Conservation (phyloP, 2,888 invertebrate species). For the Plemyria rubiginata region DNA sequence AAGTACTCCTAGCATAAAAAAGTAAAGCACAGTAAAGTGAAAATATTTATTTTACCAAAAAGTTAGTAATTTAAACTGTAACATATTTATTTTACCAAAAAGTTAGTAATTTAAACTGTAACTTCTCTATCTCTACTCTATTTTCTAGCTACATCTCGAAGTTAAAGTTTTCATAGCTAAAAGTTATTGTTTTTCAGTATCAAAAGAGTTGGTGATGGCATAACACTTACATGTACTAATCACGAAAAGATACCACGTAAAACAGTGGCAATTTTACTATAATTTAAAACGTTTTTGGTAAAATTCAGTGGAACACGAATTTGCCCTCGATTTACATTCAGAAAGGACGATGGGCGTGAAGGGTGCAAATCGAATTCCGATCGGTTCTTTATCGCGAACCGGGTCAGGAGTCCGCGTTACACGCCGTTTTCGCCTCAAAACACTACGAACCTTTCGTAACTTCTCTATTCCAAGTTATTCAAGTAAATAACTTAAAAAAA, state of each 20-base stretch:
- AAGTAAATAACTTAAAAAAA: not conserved
- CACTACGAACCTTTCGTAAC: slow-evolving; percentile 18
- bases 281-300: slow-evolving; percentile 64
- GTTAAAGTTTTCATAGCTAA: no score
- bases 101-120: no score
- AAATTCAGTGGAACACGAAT: slow-evolving; percentile 65
- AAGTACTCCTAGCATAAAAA: no score
- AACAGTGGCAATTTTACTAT: slow-evolving; percentile 59
- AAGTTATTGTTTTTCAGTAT: no score
- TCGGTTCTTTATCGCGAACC: slow-evolving; percentile 68
- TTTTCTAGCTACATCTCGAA: no score
- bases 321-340: slow-evolving; percentile 77
- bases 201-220: no score
- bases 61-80: no score
- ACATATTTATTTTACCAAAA: no score
- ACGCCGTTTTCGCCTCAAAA: slow-evolving; percentile 41
- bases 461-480: not conserved
- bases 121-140: no score
- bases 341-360: slow-evolving; percentile 66
- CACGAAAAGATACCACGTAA: slow-evolving; percentile 41
- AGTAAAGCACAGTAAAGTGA: no score
- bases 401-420: slow-evolving; percentile 59
- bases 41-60: no score
- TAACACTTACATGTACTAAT: slow-evolving; percentile 2
- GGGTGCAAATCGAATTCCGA: slow-evolving; percentile 80